Evolutionary conservation across 1,140 invertebrate species (phyloP).

Genomic region (Drosophila pseudoananassae): DNA sequence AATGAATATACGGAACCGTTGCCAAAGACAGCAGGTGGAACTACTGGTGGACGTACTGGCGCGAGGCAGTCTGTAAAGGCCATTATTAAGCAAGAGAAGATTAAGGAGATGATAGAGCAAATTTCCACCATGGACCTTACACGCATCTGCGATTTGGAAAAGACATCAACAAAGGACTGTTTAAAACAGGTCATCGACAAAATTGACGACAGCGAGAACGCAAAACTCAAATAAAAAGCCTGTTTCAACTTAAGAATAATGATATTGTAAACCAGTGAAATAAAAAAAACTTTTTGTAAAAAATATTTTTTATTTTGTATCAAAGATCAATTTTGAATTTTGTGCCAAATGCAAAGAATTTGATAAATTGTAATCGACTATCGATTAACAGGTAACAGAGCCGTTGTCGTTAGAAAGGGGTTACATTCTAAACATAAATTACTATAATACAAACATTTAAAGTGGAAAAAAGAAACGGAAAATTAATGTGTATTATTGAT

Average conservation of each 20-base stretch:
- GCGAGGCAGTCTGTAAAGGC: constrained; percentile 84
- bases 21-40: constrained; percentile 10
- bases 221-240: constrained; percentile 42
- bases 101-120: constrained; percentile 84
- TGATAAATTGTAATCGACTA: not conserved
- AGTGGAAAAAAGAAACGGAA: no score
- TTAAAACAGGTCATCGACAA: constrained; percentile 82
- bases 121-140: constrained; percentile 82
- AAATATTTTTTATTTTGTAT: not conserved
- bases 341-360: not conserved
- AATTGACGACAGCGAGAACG: constrained; percentile 63
- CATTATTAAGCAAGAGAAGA: constrained; percentile 85
- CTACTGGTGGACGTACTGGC: constrained; percentile 50
- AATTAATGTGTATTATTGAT: not conserved
- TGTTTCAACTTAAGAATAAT: constrained; percentile 11
- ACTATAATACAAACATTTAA: no score
- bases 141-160: constrained; percentile 77
- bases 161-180: constrained; percentile 80
- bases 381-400: not conserved
- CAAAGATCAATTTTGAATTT: not conserved
- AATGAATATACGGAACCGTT: constrained; percentile 59
- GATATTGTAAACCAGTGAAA: constrained; percentile 7
- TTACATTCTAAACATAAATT: no score
- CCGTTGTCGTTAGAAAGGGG: not conserved
- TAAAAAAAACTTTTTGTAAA: not conserved